phyloP scores from a whole-genome alignment of 2,113 vertebrate genomes.

The Athene cunicularia region DNA sequence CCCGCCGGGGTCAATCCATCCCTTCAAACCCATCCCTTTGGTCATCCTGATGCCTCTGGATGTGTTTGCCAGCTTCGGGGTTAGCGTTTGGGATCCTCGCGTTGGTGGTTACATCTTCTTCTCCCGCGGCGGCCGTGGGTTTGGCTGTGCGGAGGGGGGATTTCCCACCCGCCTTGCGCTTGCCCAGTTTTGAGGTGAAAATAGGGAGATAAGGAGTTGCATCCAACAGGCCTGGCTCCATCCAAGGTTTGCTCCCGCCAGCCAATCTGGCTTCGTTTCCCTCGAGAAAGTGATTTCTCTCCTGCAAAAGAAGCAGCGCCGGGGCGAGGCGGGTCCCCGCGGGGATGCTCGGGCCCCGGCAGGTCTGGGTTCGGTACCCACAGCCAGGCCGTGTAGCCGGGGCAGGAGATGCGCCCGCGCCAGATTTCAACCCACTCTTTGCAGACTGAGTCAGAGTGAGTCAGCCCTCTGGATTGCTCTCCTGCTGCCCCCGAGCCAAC shows the following conservation, averaged over 20 bases:
- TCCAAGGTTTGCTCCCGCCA: rapidly evolving
- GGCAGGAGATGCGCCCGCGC: background rate
- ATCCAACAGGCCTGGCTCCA: background rate
- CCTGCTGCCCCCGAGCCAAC: slow-evolving; percentile 43
- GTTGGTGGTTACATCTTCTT: rapidly evolving
- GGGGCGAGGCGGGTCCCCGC: rapidly evolving
- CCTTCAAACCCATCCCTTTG: background rate
- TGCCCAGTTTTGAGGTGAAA: background rate
- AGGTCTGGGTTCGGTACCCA: background rate
- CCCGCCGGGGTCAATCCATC: rapidly evolving
- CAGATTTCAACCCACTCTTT: slow-evolving; percentile 13
- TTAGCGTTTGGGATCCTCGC: rapidly evolving
- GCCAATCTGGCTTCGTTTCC: background rate
- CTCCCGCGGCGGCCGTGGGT: rapidly evolving
- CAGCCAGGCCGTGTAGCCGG: background rate
- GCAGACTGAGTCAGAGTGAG: slow-evolving; percentile 29
- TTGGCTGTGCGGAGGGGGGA: background rate
- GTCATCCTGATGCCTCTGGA: background rate
- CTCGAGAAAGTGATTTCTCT: background rate
- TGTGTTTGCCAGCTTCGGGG: rapidly evolving
- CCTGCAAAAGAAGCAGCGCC: background rate
- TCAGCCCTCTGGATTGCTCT: slow-evolving; percentile 41
- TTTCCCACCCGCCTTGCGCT: background rate
- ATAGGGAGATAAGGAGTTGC: background rate
- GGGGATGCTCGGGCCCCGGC: rapidly evolving